Evolutionary conservation across 2,113 vertebrate species (phyloP).

Genomic region (Misgurnus anguillicaudatus): DNA sequence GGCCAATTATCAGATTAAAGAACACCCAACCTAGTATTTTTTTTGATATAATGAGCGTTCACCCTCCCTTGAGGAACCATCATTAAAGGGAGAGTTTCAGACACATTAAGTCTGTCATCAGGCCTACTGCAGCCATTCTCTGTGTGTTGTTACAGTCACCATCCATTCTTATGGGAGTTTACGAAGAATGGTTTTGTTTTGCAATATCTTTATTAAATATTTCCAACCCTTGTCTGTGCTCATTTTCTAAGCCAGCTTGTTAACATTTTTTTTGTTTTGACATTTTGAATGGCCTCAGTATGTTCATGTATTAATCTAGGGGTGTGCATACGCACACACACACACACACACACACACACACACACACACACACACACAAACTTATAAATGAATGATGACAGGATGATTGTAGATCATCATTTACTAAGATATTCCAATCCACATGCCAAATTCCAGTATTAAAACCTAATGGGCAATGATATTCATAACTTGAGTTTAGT

Average conservation of each 20-base stretch:
- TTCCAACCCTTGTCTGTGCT: background rate
- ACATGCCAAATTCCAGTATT: background rate
- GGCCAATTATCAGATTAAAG: constrained; percentile 44
- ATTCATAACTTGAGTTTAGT: background rate
- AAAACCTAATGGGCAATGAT: background rate
- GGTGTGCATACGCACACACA: too few relatives aligned
- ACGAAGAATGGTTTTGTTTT: constrained; percentile 2
- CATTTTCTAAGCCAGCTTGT: background rate
- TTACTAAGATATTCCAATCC: constrained; percentile 2
- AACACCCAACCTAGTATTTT: constrained; percentile 34
- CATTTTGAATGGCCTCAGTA: background rate
- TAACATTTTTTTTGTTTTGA: background rate
- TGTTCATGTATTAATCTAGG: too few relatives aligned
- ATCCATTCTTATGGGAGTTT: constrained; percentile 12
- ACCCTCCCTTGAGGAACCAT: constrained; percentile 29
- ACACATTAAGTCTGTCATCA: constrained; percentile 9
- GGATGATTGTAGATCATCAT: constrained; percentile 10
- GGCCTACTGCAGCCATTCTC: background rate
- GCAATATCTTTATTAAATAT: constrained; percentile 5
- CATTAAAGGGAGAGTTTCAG: background rate
- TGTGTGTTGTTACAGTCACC: constrained; percentile 11
- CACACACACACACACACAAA: too few relatives aligned
- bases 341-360: too few relatives aligned
- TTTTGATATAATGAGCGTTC: constrained; percentile 37
- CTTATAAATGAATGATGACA: background rate